Conservation (phyloP, 2,113 vertebrate genomes). For the Anarhynchus alexandrinus region DNA sequence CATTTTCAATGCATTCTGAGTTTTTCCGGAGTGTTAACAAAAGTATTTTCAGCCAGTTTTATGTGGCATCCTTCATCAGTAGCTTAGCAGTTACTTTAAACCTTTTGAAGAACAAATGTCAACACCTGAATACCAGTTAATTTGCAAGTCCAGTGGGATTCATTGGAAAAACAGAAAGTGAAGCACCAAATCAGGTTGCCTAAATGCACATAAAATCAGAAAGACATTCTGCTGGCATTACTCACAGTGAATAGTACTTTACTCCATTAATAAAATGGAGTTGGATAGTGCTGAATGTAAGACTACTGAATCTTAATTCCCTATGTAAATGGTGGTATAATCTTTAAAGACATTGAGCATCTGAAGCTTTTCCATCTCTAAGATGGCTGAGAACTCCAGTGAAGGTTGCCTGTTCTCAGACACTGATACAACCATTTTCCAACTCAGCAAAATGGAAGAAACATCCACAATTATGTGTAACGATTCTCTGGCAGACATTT, state of each 20-base stretch:
- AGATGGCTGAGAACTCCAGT: neutral
- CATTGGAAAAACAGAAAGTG: neutral
- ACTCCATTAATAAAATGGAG: neutral
- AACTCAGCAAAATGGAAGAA: neutral
- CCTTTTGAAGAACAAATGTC: neutral
- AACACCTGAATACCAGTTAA: neutral
- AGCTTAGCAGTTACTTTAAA: neutral
- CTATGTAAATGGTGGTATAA: neutral
- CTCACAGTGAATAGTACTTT: neutral
- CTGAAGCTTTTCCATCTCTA: neutral
- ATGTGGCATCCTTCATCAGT: neutral
- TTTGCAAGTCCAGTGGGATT: neutral
- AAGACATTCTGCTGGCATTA: neutral
- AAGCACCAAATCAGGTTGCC: neutral
- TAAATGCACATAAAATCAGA: neutral
- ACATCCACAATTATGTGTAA: neutral
- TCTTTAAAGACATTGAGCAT: neutral
- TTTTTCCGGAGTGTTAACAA: neutral
- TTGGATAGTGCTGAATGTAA: neutral
- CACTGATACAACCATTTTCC: neutral
- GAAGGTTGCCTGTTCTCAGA: neutral
- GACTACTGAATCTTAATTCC: neutral
- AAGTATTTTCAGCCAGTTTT: neutral
- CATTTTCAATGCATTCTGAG: neutral
- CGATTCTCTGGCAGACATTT: neutral